Percentiles rank a stretch among this genome's conserved stretches.
phyloP scores from a whole-genome alignment of 1,140 invertebrate genomes.

The Drosophila prosaltans region DNA sequence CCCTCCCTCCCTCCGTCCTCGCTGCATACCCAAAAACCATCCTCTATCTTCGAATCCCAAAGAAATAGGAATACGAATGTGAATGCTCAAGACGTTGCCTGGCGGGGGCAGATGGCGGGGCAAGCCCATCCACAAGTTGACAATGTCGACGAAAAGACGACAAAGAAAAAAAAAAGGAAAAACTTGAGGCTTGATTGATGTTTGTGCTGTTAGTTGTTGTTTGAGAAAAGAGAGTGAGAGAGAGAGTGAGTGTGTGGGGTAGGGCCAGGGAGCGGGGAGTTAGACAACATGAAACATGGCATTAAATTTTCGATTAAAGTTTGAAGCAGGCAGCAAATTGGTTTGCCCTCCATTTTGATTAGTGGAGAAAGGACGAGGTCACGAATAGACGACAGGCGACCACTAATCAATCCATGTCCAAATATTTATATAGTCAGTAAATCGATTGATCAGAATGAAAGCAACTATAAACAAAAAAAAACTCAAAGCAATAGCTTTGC shows the following conservation, averaged over 20 bases:
- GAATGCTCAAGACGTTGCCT: conserved; percentile 68
- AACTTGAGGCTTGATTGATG: conserved; percentile 74
- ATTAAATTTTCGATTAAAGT: conserved; percentile 79
- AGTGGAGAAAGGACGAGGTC: conserved; percentile 18
- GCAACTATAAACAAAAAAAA: neutral
- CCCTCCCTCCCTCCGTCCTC: conserved; percentile 18
- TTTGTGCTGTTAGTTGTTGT: conserved; percentile 79
- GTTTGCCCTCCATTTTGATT: conserved; percentile 40
- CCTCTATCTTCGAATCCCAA: conserved; percentile 41
- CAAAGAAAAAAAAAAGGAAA: conserved; percentile 39
- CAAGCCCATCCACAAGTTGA: conserved; percentile 47
- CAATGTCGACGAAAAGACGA: conserved; percentile 47
- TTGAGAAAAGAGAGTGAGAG: conserved; percentile 31
- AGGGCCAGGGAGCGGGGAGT: neutral
- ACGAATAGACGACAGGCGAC: conserved; percentile 8
- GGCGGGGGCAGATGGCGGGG: neutral
- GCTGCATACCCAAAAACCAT: neutral
- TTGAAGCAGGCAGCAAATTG: conserved; percentile 64
- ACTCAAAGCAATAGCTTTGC: neutral
- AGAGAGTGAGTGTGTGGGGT: neutral
- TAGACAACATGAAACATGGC: conserved; percentile 25
- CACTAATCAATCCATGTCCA: conserved; percentile 50
- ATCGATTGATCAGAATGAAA: neutral
- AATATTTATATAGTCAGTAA: conserved; percentile 39
- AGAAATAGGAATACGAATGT: conserved; percentile 45